These are phyloP conservation scores for Lampris megalopsis DNA, from an alignment of 2,113 vertebrate species.

Conservation along the genomic window DNA sequence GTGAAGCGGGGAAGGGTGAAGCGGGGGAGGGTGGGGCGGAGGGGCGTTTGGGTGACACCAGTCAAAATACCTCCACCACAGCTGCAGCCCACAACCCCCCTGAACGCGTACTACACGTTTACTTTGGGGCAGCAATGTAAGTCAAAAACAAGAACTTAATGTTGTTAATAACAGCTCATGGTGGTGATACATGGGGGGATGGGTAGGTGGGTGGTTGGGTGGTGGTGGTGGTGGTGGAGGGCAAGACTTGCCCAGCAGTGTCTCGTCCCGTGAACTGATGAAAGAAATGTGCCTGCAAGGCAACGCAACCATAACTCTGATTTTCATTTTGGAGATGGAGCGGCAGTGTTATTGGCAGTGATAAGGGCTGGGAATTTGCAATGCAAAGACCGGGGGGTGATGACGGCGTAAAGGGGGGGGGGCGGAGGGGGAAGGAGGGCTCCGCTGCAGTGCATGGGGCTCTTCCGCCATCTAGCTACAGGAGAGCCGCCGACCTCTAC, in stretches of 20 bases:
- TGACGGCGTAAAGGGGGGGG: slow-evolving; percentile 57
- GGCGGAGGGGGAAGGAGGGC: slow-evolving; percentile 10
- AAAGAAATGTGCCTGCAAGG: slow-evolving; percentile 61
- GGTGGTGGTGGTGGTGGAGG: slow-evolving; percentile 5
- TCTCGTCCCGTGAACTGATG: slow-evolving; percentile 60
- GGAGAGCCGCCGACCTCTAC: slow-evolving; percentile 63
- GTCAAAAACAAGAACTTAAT: slow-evolving; percentile 52
- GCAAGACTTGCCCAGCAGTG: slow-evolving; percentile 16
- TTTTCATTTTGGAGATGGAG: slow-evolving; percentile 71
- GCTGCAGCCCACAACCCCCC: not conserved
- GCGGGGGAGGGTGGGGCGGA: not conserved
- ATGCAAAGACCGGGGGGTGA: slow-evolving; percentile 67
- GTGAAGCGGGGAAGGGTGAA: slow-evolving; percentile 20
- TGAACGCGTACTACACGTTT: too few relatives aligned
- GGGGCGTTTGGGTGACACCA: not conserved
- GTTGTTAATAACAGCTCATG: slow-evolving; percentile 50
- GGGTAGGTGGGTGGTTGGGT: not conserved
- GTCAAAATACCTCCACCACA: not conserved
- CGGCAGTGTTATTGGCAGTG: slow-evolving; percentile 60
- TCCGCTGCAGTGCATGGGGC: slow-evolving; percentile 63
- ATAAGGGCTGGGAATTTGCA: slow-evolving; percentile 68
- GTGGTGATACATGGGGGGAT: not conserved
- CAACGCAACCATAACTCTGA: slow-evolving; percentile 70
- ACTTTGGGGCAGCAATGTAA: slow-evolving; percentile 50
- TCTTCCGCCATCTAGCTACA: slow-evolving; percentile 81